Conservation (phyloP, 2,113 vertebrate species). For the Rallus limicola region DNA sequence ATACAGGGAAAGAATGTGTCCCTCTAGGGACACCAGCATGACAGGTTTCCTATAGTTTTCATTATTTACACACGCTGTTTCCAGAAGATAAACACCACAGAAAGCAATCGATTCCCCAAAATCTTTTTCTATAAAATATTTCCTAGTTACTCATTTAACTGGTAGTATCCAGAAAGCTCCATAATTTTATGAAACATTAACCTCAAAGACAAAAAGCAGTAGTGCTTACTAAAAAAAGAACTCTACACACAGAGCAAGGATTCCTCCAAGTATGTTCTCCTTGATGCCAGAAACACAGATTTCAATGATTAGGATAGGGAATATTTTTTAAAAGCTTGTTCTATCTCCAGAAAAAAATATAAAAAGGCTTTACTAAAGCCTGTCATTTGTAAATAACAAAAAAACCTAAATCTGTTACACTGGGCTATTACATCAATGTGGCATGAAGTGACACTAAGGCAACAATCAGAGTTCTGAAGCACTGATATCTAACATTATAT, state of each 20-base stretch:
- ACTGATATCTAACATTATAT: not conserved
- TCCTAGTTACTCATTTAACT: not conserved
- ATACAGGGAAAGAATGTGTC: not conserved
- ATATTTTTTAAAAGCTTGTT: not conserved
- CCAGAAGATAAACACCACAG: not conserved
- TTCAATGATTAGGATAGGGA: not conserved
- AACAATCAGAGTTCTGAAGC: not conserved
- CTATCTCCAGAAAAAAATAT: not conserved
- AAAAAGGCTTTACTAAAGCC: not conserved
- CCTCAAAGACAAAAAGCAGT: not conserved
- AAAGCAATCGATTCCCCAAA: not conserved
- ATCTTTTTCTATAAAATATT: not conserved
- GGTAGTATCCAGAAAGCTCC: not conserved
- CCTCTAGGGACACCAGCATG: not conserved
- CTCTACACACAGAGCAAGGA: not conserved
- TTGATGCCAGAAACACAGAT: not conserved
- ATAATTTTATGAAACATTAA: not conserved
- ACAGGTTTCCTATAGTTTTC: not conserved
- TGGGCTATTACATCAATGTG: not conserved
- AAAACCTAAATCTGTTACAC: not conserved
- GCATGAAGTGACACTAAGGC: not conserved
- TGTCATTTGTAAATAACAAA: not conserved
- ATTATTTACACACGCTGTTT: not conserved
- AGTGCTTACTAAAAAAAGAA: not conserved
- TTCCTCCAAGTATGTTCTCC: not conserved